Conservation (phyloP, 2,888 invertebrate species). For the Polyommatus iphigenia region DNA sequence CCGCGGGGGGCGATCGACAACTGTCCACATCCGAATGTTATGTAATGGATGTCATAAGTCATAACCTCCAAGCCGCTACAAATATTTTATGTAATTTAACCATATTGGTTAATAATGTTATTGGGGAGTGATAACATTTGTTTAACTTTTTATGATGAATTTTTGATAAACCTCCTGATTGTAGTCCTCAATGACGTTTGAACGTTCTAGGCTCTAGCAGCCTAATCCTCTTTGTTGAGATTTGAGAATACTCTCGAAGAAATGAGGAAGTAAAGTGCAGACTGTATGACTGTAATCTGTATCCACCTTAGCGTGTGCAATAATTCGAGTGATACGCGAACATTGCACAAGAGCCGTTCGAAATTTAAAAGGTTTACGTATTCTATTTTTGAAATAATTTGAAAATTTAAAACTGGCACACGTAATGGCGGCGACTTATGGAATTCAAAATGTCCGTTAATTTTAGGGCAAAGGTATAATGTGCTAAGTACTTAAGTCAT, state of each 20-base stretch:
- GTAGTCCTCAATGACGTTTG: no score
- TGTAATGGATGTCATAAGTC: not conserved
- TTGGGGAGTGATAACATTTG: not conserved
- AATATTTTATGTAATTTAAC: not conserved
- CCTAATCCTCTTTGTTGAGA: no score
- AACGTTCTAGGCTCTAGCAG: no score
- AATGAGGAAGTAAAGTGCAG: not conserved
- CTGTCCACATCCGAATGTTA: not conserved
- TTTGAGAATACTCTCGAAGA: no score
- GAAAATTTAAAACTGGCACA: slow-evolving; percentile 20
- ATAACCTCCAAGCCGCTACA: not conserved
- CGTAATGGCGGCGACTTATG: slow-evolving; percentile 13
- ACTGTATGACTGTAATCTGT: slow-evolving; percentile 1
- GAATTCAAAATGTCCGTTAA: slow-evolving; percentile 11
- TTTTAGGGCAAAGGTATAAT: not conserved
- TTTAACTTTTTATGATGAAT: not conserved
- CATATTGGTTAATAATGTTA: not conserved
- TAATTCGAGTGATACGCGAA: not conserved
- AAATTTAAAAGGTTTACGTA: slow-evolving; percentile 25
- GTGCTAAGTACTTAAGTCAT: no score
- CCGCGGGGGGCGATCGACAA: not conserved
- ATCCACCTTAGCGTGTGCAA: slow-evolving; percentile 10
- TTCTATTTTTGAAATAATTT: slow-evolving; percentile 29
- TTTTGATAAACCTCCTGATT: not conserved
- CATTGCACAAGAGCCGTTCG: slow-evolving; percentile 27